phyloP scores from a whole-genome alignment of 2,113 vertebrate species.

The Buteo buteo region DNA sequence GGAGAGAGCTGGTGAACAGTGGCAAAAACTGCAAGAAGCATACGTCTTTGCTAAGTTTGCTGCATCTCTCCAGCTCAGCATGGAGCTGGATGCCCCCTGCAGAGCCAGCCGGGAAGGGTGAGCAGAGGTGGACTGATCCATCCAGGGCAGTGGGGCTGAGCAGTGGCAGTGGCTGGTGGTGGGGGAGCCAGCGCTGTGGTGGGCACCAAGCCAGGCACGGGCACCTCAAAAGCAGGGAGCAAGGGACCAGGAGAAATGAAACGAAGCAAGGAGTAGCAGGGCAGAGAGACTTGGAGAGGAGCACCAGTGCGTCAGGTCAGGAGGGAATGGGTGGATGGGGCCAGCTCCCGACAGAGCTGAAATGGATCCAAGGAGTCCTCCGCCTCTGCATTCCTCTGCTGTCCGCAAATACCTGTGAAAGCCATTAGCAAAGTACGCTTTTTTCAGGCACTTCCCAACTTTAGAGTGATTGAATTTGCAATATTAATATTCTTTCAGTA shows the following conservation, averaged over 20 bases:
- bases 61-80: not conserved
- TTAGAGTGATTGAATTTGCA: not conserved
- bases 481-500: not conserved
- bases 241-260: not conserved
- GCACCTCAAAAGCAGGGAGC: not conserved
- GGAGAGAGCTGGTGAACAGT: not conserved
- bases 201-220: fast-evolving
- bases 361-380: not conserved
- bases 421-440: not conserved
- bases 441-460: not conserved
- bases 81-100: not conserved
- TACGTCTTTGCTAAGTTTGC: not conserved
- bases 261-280: not conserved
- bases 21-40: not conserved
- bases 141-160: not conserved
- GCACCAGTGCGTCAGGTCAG: fast-evolving
- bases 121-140: not conserved
- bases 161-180: not conserved
- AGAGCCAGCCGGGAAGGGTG: not conserved
- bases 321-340: not conserved
- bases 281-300: not conserved
- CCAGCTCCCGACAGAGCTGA: fast-evolving
- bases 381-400: not conserved
- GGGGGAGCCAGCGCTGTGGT: too few species aligned
- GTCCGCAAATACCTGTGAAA: not conserved